Conservation (phyloP, 2,888 invertebrate genomes). For the Campoplex nolae region DNA sequence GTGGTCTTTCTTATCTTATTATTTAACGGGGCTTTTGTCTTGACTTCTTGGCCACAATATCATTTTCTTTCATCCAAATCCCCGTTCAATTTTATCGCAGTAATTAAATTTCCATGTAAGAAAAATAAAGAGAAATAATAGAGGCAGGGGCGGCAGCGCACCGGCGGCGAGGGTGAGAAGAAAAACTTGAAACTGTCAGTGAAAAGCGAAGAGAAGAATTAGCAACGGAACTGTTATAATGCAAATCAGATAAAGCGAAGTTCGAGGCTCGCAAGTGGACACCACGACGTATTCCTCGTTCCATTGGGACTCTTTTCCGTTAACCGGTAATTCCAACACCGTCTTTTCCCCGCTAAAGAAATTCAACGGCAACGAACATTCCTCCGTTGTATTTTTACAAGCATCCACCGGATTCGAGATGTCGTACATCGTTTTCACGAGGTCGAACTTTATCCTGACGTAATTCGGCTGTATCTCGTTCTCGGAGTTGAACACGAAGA, state of each 20-base stretch:
- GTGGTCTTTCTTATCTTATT: conserved; percentile 68
- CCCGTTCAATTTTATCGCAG: conserved; percentile 1
- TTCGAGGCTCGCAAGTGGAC: conserved; percentile 91
- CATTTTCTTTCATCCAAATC: neutral
- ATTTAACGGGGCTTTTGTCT: conserved; percentile 67
- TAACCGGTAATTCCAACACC: conserved; percentile 89
- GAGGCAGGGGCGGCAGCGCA: neutral
- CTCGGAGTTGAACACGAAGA: conserved; percentile 93
- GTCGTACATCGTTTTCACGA: conserved; percentile 90
- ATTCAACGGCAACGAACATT: conserved; percentile 88
- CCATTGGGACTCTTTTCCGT: conserved; percentile 88
- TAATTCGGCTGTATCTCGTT: conserved; percentile 91
- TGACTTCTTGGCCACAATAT: neutral
- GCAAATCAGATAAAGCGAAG: conserved; percentile 89
- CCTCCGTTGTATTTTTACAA: conserved; percentile 88
- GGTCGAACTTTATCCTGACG: conserved; percentile 89
- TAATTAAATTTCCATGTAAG: neutral
- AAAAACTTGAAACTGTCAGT: conserved; percentile 83
- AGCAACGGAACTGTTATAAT: conserved; percentile 90
- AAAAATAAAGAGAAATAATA: neutral
- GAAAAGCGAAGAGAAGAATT: conserved; percentile 90
- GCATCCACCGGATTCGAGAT: conserved; percentile 87
- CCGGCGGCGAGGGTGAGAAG: neutral
- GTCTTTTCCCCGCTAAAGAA: conserved; percentile 90
- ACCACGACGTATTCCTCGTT: conserved; percentile 91